Conservation (phyloP, 2,888 invertebrate genomes). For the Isoperla grammatica region DNA sequence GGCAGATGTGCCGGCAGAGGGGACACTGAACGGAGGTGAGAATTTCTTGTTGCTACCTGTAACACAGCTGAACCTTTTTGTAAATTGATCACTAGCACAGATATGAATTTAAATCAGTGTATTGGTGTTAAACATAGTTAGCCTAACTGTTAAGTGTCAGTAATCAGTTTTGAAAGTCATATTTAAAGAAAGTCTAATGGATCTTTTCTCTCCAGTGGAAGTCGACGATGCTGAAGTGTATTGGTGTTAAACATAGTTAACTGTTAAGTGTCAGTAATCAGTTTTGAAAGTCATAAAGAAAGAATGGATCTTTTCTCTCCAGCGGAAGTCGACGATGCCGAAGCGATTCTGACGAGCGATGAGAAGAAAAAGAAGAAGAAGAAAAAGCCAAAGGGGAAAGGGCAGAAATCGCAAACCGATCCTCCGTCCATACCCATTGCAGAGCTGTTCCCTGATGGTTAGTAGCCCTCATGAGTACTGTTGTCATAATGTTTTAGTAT, state of each 20-base stretch:
- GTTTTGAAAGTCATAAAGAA: too few relatives aligned
- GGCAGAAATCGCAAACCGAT: constrained; percentile 59
- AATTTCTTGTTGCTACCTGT: constrained; percentile 1
- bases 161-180: too few relatives aligned
- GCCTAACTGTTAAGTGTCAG: too few relatives aligned
- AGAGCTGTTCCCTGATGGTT: constrained; percentile 77
- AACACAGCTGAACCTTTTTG: too few relatives aligned
- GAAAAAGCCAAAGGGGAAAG: constrained; percentile 27
- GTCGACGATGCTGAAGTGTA: constrained; percentile 47
- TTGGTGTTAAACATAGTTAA: too few relatives aligned
- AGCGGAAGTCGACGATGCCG: constrained; percentile 43
- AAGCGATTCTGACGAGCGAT: constrained; percentile 61
- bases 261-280: too few relatives aligned
- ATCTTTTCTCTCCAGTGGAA: constrained; percentile 30
- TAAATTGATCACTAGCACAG: too few relatives aligned
- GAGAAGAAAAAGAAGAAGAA: constrained; percentile 47
- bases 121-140: too few relatives aligned
- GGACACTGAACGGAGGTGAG: constrained; percentile 32
- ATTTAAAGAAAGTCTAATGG: too few relatives aligned
- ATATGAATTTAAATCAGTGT: too few relatives aligned
- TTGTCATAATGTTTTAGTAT: too few relatives aligned
- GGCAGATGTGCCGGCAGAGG: constrained; percentile 44
- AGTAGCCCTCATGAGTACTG: too few relatives aligned
- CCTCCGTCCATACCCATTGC: constrained; percentile 84
- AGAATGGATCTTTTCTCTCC: constrained; percentile 1